Conservation (phyloP, 2,113 vertebrate genomes). For the Hippocampus zosterae region DNA sequence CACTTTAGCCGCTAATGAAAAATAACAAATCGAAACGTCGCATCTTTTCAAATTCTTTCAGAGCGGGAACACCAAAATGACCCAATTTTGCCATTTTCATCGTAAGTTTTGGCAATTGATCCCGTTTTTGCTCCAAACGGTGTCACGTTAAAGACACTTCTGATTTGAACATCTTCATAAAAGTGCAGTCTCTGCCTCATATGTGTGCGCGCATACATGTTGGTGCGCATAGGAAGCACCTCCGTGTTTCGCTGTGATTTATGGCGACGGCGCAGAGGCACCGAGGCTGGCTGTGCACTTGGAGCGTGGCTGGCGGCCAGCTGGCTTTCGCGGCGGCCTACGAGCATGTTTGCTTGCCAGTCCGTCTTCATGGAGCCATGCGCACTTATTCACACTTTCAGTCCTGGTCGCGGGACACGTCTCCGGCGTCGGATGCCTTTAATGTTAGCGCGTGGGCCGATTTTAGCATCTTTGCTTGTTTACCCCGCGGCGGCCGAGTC, state of each 20-base stretch:
- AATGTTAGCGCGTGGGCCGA: constrained; percentile 22
- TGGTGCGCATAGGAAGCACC: constrained; percentile 39
- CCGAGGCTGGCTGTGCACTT: constrained; percentile 76
- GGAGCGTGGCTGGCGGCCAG: constrained; percentile 77
- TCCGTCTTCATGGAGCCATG: constrained; percentile 24
- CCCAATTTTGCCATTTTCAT: background rate
- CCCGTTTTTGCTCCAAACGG: no score
- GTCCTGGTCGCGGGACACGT: constrained; percentile 10
- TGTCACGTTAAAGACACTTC: background rate
- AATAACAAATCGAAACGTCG: no score
- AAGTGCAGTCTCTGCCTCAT: constrained; percentile 4
- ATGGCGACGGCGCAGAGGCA: constrained; percentile 64
- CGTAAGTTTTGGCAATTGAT: no score
- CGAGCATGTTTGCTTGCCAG: constrained; percentile 42
- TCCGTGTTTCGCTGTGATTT: constrained; percentile 72
- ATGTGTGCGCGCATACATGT: background rate
- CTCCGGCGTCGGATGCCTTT: constrained; percentile 24
- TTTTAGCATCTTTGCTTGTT: constrained; percentile 17
- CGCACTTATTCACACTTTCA: constrained; percentile 7
- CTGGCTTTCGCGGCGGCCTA: constrained; percentile 62
- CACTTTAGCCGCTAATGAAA: background rate
- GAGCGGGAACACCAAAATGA: background rate
- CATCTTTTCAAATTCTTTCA: background rate
- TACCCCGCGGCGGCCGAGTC: background rate
- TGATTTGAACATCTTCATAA: background rate